Percentiles rank a stretch among this genome's conserved stretches.
Conservation (phyloP, 1,140 invertebrate species). For the Babylonia areolata region DNA sequence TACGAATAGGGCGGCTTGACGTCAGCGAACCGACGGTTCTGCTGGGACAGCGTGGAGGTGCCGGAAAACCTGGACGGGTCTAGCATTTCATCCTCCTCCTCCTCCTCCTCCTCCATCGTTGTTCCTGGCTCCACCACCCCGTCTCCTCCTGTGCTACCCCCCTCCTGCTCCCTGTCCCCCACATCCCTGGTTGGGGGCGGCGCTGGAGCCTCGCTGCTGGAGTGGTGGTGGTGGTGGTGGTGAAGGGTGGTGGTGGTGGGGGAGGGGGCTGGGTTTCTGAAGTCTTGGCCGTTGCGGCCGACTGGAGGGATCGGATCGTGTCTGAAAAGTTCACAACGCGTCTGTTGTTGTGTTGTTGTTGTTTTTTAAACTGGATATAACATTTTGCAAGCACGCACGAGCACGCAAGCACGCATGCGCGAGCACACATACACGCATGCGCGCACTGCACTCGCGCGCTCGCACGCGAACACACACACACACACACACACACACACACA, state of each 20-base stretch:
- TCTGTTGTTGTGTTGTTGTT: too few relatives aligned
- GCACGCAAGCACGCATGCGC: background rate
- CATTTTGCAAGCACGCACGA: background rate
- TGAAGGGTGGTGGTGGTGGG: background rate
- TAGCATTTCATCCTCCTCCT: background rate
- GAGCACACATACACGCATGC: background rate
- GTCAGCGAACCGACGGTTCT: constrained; percentile 69
- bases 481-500: background rate
- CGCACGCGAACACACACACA: background rate
- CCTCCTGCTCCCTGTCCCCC: too few relatives aligned
- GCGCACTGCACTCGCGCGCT: background rate
- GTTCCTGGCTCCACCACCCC: background rate
- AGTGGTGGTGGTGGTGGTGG: background rate
- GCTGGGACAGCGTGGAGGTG: constrained; percentile 71
- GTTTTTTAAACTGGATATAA: too few relatives aligned
- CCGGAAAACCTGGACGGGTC: background rate
- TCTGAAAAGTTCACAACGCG: too few relatives aligned
- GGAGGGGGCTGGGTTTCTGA: background rate
- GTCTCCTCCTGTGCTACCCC: too few relatives aligned
- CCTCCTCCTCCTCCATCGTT: too few relatives aligned
- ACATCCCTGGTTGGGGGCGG: background rate
- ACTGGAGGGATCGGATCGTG: too few relatives aligned
- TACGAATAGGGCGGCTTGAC: constrained; percentile 76
- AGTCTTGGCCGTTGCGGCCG: background rate
- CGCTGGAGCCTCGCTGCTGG: background rate